A percentile compares a stretch with the other conserved stretches of the same genome.
Conservation (phyloP, 2,888 invertebrate species). For the Furcula furcula region DNA sequence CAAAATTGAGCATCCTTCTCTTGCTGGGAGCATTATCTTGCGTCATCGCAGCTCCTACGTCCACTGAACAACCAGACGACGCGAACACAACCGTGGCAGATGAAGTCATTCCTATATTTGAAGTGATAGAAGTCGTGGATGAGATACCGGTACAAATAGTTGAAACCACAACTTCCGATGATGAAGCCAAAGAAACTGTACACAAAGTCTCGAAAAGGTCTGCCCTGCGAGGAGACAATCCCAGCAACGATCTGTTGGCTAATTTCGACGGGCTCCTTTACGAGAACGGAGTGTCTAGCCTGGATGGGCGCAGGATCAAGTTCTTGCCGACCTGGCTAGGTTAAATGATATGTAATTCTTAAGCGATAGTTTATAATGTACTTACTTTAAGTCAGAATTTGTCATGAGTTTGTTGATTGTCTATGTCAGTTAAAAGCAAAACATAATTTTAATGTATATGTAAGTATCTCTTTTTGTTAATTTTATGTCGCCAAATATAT, state of each 20-base stretch:
- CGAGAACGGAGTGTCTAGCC: slow-evolving; percentile 49
- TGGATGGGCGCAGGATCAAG: slow-evolving; percentile 68
- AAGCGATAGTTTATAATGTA: background rate
- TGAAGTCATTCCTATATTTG: slow-evolving; percentile 37
- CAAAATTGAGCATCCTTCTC: slow-evolving; percentile 49
- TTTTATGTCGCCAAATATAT: too few relatives aligned
- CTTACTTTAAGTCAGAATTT: background rate
- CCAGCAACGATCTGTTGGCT: slow-evolving; percentile 60
- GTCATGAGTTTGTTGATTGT: too few relatives aligned
- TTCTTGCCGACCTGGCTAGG: slow-evolving; percentile 70
- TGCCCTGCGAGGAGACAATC: slow-evolving; percentile 55
- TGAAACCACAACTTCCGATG: slow-evolving; percentile 24
- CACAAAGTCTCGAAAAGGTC: slow-evolving; percentile 64
- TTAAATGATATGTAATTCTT: slow-evolving; percentile 22
- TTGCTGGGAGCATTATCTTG: slow-evolving; percentile 46
- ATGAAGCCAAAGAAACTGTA: slow-evolving; percentile 32
- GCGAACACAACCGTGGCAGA: slow-evolving; percentile 39
- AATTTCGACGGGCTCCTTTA: slow-evolving; percentile 54
- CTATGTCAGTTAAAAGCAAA: too few relatives aligned
- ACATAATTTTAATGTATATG: too few relatives aligned
- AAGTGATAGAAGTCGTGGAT: slow-evolving; percentile 52
- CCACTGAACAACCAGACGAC: slow-evolving; percentile 34
- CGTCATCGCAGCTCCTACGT: slow-evolving; percentile 47
- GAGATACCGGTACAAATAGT: slow-evolving; percentile 46
- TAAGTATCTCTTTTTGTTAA: too few relatives aligned